phyloP scores from a whole-genome alignment of 2,888 invertebrate genomes.

The Idaea aversata region DNA sequence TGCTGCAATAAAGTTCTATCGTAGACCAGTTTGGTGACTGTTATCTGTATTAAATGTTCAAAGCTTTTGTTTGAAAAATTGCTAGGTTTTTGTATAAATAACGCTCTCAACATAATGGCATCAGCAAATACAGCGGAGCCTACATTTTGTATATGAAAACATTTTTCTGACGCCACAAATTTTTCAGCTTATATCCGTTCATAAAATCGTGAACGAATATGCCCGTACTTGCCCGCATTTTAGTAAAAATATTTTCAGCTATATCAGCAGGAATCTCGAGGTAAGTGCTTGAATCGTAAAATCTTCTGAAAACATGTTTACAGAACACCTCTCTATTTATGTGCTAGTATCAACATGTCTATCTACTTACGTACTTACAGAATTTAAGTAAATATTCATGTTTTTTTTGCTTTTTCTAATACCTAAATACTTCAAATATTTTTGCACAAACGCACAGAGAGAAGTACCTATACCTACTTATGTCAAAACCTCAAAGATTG shows the following conservation, averaged over 20 bases:
- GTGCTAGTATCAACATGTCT: background rate
- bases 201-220: conserved; percentile 1
- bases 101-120: background rate
- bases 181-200: background rate
- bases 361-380: background rate
- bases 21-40: background rate
- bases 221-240: background rate
- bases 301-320: background rate
- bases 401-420: no score
- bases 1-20: background rate
- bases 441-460: no score
- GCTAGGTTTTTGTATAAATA: background rate
- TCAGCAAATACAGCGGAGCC: background rate
- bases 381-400: no score
- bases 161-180: conserved; percentile 1
- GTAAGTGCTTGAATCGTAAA: background rate
- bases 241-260: background rate
- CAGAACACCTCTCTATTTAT: background rate
- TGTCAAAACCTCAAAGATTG: no score
- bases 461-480: background rate
- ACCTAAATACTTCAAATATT: no score
- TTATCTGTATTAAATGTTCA: background rate
- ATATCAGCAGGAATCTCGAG: conserved; percentile 1
- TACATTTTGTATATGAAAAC: background rate
- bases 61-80: background rate